phyloP scores from a whole-genome alignment of 2,888 invertebrate genomes.

The Empis livida region DNA sequence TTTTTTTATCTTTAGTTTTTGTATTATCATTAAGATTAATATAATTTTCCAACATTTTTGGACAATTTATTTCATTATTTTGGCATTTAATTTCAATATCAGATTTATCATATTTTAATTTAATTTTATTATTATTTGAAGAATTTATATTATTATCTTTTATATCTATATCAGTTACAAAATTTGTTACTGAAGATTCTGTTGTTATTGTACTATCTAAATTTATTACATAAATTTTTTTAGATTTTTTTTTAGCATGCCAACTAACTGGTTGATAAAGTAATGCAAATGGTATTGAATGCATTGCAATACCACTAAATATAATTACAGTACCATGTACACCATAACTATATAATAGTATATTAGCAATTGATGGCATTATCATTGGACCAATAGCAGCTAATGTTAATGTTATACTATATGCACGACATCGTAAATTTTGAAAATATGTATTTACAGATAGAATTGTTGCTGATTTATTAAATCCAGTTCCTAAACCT shows the following conservation, averaged over 20 bases:
- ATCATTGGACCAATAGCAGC: constrained; percentile 53
- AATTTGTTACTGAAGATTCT: no score
- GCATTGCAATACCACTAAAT: constrained; percentile 46
- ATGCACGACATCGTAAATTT: constrained; percentile 47
- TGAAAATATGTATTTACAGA: constrained; percentile 57
- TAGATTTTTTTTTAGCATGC: constrained; percentile 38
- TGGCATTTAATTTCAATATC: no score
- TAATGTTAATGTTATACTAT: constrained; percentile 51
- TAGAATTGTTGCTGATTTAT: constrained; percentile 47
- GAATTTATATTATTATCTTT: no score
- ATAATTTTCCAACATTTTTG: neutral
- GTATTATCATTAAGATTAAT: constrained; percentile 12
- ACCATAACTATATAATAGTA: constrained; percentile 42
- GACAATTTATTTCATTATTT: no score
- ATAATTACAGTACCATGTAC: constrained; percentile 49
- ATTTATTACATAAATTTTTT: no score
- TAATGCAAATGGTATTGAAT: constrained; percentile 47
- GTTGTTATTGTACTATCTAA: no score
- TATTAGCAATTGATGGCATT: constrained; percentile 52
- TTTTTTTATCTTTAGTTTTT: neutral
- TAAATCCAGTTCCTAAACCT: constrained; percentile 41
- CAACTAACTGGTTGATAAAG: constrained; percentile 56
- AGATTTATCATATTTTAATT: no score
- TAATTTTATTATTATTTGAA: no score
- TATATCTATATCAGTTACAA: no score